Conservation (phyloP, 2,113 vertebrate genomes). For the Trachemys scripta region DNA sequence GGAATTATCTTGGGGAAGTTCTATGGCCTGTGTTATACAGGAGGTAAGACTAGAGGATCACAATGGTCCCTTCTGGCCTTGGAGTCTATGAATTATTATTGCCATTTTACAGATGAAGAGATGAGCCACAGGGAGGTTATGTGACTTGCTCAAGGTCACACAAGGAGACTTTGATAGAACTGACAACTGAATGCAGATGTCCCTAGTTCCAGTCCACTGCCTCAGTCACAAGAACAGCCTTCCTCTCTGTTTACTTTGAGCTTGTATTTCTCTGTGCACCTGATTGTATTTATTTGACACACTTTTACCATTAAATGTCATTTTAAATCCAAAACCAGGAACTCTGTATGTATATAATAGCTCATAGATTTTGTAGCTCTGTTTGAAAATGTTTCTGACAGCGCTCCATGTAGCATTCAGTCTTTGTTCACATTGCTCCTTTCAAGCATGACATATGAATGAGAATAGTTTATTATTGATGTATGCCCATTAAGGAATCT, state of each 20-base stretch:
- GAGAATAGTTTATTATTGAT: constrained; percentile 48
- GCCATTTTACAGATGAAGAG: neutral
- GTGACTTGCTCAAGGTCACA: neutral
- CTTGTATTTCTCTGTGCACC: neutral
- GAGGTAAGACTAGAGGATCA: neutral
- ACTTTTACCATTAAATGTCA: neutral
- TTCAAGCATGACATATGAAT: neutral
- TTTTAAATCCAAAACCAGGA: constrained; percentile 18
- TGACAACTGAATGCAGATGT: neutral
- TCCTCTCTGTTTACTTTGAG: neutral
- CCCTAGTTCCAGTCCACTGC: neutral
- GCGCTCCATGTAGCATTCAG: neutral
- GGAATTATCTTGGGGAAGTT: neutral
- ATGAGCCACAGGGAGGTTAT: neutral
- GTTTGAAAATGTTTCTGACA: constrained; percentile 6
- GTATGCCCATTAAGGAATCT: constrained; percentile 40
- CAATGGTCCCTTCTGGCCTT: neutral
- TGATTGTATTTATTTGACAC: neutral
- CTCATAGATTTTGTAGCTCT: constrained; percentile 11
- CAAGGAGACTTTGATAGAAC: neutral
- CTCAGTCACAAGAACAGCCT: neutral
- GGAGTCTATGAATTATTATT: neutral
- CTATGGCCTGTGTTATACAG: neutral
- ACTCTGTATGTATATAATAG: neutral
- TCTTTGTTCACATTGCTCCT: constrained; percentile 25